Conservation (phyloP, 2,113 vertebrate genomes). For the Gasterosteus nipponicus region DNA sequence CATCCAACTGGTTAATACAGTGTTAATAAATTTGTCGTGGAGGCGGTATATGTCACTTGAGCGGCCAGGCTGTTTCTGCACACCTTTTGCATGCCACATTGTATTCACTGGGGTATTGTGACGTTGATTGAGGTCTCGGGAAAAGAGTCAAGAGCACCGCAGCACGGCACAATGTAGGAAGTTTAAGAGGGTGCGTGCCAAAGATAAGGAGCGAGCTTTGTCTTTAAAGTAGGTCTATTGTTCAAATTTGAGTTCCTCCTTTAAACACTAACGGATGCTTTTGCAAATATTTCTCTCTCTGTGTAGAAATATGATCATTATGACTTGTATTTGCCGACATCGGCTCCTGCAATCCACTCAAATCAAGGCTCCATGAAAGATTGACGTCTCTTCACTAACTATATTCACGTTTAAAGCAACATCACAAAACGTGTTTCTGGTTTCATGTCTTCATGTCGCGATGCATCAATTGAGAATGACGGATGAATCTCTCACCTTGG, state of each 20-base stretch:
- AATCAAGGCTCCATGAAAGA: neutral
- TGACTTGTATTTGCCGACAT: conserved; percentile 28
- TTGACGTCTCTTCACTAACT: neutral
- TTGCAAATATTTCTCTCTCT: conserved; percentile 44
- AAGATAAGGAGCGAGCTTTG: conserved; percentile 78
- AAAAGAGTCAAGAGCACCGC: conserved; percentile 28
- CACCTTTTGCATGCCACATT: neutral
- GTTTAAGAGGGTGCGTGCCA: conserved; percentile 68
- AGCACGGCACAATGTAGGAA: conserved; percentile 66
- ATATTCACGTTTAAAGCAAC: conserved; percentile 7
- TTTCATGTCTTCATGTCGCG: conserved; percentile 31
- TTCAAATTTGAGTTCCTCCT: conserved; percentile 55
- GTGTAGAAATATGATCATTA: conserved; percentile 37
- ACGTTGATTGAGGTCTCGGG: conserved; percentile 57
- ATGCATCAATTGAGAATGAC: conserved; percentile 31
- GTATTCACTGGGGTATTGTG: conserved; percentile 21
- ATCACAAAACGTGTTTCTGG: neutral
- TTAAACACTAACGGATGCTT: conserved; percentile 64
- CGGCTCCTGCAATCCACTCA: conserved; percentile 1
- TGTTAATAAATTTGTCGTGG: neutral
- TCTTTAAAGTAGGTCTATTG: conserved; percentile 71
- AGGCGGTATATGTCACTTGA: neutral
- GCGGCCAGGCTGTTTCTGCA: neutral
- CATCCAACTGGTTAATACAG: neutral
- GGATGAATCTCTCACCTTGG: conserved; percentile 37